These are phyloP conservation scores for Acleris sparsana DNA, from an alignment of 2,888 invertebrate genomes.

Conservation along the genomic window DNA sequence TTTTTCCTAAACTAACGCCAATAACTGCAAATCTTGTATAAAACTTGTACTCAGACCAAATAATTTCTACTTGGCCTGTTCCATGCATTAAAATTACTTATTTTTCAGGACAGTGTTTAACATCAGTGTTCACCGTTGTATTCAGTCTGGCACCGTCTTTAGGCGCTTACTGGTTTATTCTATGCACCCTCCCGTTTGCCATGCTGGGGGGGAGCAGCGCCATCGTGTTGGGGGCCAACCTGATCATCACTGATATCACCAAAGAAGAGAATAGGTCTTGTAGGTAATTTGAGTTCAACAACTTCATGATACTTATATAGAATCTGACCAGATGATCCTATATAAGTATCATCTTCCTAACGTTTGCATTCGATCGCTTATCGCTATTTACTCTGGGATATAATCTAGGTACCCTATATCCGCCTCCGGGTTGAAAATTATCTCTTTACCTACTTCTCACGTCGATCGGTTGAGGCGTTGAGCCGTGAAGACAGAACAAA, in stretches of 20 bases:
- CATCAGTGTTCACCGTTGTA: slow-evolving; percentile 25
- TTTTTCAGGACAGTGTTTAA: slow-evolving; percentile 34
- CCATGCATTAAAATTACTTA: background rate
- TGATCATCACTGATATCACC: slow-evolving; percentile 33
- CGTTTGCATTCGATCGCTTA: too few relatives aligned
- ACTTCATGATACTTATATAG: too few relatives aligned
- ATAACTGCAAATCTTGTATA: too few relatives aligned
- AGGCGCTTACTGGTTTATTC: slow-evolving; percentile 38
- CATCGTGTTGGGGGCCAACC: slow-evolving; percentile 33
- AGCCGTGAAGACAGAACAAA: too few relatives aligned
- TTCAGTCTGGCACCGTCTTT: slow-evolving; percentile 24
- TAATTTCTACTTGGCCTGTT: too few relatives aligned
- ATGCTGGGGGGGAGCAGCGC: slow-evolving; percentile 36
- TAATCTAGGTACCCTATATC: too few relatives aligned
- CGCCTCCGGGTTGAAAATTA: too few relatives aligned
- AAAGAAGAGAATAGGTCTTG: slow-evolving; percentile 30
- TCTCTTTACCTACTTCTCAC: too few relatives aligned
- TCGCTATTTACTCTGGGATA: too few relatives aligned
- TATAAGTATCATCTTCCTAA: background rate
- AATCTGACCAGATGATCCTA: background rate
- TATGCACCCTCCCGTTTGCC: slow-evolving; percentile 33
- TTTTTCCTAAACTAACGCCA: too few relatives aligned
- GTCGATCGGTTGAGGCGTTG: too few relatives aligned
- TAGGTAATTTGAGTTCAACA: slow-evolving; percentile 25
- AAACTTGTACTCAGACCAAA: too few relatives aligned